Evolutionary conservation across 2,797 vertebrate genomes (phyloP).

Genomic region (Craterocephalus amniculus): DNA sequence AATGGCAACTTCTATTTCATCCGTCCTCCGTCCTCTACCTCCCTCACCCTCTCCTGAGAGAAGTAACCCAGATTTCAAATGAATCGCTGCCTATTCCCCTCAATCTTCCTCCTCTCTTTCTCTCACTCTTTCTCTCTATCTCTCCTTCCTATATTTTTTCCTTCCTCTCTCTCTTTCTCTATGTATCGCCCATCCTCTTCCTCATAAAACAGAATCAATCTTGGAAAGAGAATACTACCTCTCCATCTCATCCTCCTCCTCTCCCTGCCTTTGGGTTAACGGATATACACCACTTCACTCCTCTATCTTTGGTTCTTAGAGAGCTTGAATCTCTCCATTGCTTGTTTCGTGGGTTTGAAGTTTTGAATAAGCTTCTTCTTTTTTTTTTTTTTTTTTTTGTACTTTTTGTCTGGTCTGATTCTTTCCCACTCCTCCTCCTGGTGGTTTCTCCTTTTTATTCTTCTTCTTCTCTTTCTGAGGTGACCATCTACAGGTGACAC

Average conservation of each 20-base stretch:
- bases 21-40: constrained; percentile 72
- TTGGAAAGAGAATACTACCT: constrained; percentile 85
- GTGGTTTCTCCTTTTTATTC: constrained; percentile 13
- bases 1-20: constrained; percentile 75
- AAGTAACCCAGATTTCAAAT: constrained; percentile 88
- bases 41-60: constrained; percentile 83
- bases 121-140: constrained; percentile 40
- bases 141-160: neutral
- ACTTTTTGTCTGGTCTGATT: constrained; percentile 12
- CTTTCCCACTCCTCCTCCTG: constrained; percentile 30
- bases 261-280: constrained; percentile 78
- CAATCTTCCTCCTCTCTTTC: constrained; percentile 62
- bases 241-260: constrained; percentile 78
- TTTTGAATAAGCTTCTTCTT: constrained; percentile 19
- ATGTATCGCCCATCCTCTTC: constrained; percentile 68
- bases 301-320: constrained; percentile 76
- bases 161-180: constrained; percentile 48
- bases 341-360: constrained; percentile 46
- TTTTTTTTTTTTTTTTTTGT: constrained; percentile 7
- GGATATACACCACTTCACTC: constrained; percentile 74
- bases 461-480: constrained; percentile 34
- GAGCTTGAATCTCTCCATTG: constrained; percentile 63
- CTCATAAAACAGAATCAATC: constrained; percentile 83
- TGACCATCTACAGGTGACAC: constrained; percentile 67
- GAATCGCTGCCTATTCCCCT: constrained; percentile 80